These are phyloP conservation scores for Tromatobia lineatoria DNA, from an alignment of 2,888 invertebrate species.

Conservation along the genomic window DNA sequence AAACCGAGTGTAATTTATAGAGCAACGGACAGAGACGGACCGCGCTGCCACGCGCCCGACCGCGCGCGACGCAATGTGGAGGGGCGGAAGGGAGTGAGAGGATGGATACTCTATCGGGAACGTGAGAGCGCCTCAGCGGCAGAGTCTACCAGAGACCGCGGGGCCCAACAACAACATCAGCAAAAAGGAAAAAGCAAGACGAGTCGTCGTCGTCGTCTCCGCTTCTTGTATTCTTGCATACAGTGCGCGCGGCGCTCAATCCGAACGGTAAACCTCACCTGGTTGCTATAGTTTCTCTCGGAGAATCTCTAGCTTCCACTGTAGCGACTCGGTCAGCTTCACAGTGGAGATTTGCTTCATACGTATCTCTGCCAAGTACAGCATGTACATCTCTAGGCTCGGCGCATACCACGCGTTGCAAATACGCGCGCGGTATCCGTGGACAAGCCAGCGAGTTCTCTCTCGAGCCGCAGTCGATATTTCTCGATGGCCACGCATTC, in stretches of 20 bases:
- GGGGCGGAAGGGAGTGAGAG: slow-evolving; percentile 53
- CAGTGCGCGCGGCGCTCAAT: not conserved
- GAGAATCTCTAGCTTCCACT: not conserved
- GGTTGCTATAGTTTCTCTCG: not conserved
- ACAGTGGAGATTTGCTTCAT: not conserved
- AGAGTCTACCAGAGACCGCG: slow-evolving; percentile 22
- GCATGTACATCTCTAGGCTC: slow-evolving; percentile 5
- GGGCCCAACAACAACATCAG: slow-evolving; percentile 28
- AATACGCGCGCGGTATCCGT: slow-evolving; percentile 35
- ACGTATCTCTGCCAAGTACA: not conserved
- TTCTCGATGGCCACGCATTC: slow-evolving; percentile 3
- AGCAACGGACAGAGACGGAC: slow-evolving; percentile 64
- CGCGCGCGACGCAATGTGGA: slow-evolving; percentile 50
- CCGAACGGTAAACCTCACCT: slow-evolving; percentile 9
- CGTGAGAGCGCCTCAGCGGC: slow-evolving; percentile 59
- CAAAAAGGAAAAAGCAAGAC: slow-evolving; percentile 27
- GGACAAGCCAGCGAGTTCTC: not conserved
- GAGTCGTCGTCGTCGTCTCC: not conserved
- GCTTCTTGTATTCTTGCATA: not conserved
- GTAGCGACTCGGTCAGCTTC: not conserved
- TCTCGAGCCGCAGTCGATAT: not conserved
- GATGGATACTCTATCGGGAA: slow-evolving; percentile 59
- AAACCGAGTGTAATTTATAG: slow-evolving; percentile 72
- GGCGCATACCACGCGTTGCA: slow-evolving; percentile 24
- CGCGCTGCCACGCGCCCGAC: slow-evolving; percentile 73